These are phyloP conservation scores for Morone saxatilis DNA, from an alignment of 2,113 vertebrate species.

Conservation along the genomic window DNA sequence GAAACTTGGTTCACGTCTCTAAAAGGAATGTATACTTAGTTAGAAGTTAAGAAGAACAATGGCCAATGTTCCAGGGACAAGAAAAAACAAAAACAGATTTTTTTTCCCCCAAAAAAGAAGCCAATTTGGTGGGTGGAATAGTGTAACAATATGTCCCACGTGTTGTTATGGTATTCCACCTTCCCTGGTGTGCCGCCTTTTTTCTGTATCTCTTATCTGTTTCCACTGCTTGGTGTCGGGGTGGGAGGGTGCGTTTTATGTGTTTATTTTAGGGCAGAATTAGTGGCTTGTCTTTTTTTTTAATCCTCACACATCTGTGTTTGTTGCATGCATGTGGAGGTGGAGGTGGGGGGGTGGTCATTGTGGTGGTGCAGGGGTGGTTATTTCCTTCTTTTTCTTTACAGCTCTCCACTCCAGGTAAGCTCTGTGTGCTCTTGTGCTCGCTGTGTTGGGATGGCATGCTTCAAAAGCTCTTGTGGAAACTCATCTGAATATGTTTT, in stretches of 20 bases:
- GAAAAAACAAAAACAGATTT: too few relatives aligned
- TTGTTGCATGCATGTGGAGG: constrained; percentile 55
- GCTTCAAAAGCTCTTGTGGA: constrained; percentile 13
- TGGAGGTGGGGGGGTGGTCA: constrained; percentile 1
- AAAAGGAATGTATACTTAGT: too few relatives aligned
- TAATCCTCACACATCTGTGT: constrained; percentile 42
- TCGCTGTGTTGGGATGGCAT: constrained; percentile 68
- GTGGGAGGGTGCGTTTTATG: constrained; percentile 33
- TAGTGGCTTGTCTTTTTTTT: constrained; percentile 28
- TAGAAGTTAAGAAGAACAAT: too few relatives aligned
- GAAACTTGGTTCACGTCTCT: too few relatives aligned
- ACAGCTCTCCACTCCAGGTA: constrained; percentile 75
- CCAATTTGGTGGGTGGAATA: constrained; percentile 99
- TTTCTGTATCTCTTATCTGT: constrained; percentile 55
- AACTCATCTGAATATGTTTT: constrained; percentile 39
- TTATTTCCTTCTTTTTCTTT: constrained; percentile 41
- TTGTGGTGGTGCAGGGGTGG: constrained; percentile 39
- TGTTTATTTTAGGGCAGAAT: constrained; percentile 13
- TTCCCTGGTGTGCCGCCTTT: constrained; percentile 97
- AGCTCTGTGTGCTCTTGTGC: constrained; percentile 60
- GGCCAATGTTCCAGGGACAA: too few relatives aligned
- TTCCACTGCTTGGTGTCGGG: constrained; percentile 40
- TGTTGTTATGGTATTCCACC: constrained; percentile 99
- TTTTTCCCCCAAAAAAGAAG: too few relatives aligned
- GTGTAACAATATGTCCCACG: constrained; percentile 98